Base-by-base conservation (phyloP, 2,888 invertebrate genomes). In the Acleris sparsana region DNA sequence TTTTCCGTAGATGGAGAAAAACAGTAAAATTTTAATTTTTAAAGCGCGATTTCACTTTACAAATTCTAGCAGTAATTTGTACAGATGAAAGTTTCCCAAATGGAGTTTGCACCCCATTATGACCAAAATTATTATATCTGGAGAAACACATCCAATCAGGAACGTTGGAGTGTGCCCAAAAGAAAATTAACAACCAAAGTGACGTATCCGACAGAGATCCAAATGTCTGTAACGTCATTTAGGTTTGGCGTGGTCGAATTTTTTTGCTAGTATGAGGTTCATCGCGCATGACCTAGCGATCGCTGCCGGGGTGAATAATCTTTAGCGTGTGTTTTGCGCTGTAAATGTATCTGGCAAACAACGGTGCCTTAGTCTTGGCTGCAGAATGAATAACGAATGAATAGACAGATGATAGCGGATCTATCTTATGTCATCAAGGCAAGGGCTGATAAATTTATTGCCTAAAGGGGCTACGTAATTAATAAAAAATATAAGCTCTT, bases 231-330 rank as follows among this genome's bases (percentile, higher is more conserved):
- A 33, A 20, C 22, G 39, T 43, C 59, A n/a, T 60, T 60, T 25
- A 20, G n/a, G 22, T 5, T 22, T 17, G 18, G 51, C n/a, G 22
- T 22, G 39, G 62, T 39, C 49, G 29, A 25, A 22, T 39, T 33
- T 39, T 62, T 55, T 49, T 20, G 61, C 53, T 53, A 48, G 22
- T 61, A 16, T 73, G 64, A 72, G 77, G 79, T 83, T 82, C 82
- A 84, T 76, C 79, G 85, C 83, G 83, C 84, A 81, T 83, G 81
- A 81, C 79, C 84, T 77, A 73, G 75, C 68, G 75, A 75, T 72
- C 44, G 25, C 52, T 56, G 62, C 58, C 72, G 80, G 75, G 85
- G 82, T 87, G 85, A 85, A 86, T 79, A 85, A 80, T 80, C 82
- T 80, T 76, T 78, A 75, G 71, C 73, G 68, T 75, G 76, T 75